These are phyloP conservation scores for Neuroterus valhalla DNA, from an alignment of 1,140 invertebrate species.

Conservation along the genomic window DNA sequence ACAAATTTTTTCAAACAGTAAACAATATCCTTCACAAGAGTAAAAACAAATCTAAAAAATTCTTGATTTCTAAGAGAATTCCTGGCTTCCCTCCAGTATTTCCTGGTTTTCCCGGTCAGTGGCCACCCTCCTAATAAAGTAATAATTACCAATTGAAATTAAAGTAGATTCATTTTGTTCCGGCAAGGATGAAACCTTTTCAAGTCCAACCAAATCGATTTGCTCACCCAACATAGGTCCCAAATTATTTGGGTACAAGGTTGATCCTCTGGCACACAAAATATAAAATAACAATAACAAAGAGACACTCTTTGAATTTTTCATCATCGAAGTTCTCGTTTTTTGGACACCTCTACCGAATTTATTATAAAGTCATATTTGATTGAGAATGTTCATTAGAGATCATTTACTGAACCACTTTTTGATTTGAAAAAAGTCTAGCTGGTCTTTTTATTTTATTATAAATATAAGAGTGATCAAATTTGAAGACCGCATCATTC, in stretches of 20 bases:
- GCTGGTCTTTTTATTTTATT: neutral
- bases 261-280: conserved; percentile 28
- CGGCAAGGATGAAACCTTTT: conserved; percentile 16
- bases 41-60: too few relatives aligned
- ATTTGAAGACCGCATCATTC: conserved; percentile 13
- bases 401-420: too few relatives aligned
- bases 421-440: too few relatives aligned
- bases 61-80: too few relatives aligned
- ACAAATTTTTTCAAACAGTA: too few relatives aligned
- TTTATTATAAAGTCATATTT: too few relatives aligned
- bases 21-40: too few relatives aligned
- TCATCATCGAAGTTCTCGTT: neutral
- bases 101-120: too few relatives aligned
- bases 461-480: conserved; percentile 5
- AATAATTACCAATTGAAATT: conserved; percentile 42
- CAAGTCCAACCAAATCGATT: conserved; percentile 55
- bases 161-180: conserved; percentile 47
- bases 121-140: conserved; percentile 22
- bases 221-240: conserved; percentile 60
- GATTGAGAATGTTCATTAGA: too few relatives aligned
- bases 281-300: conserved; percentile 40
- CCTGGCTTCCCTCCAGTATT: too few relatives aligned
- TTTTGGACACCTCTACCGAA: neutral
- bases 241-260: conserved; percentile 42
- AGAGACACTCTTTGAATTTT: conserved; percentile 13